A percentile compares a stretch with the other conserved stretches of the same genome.
Evolutionary conservation across 1,140 invertebrate genomes (phyloP).

Genomic region (Goniozus legneri): DNA sequence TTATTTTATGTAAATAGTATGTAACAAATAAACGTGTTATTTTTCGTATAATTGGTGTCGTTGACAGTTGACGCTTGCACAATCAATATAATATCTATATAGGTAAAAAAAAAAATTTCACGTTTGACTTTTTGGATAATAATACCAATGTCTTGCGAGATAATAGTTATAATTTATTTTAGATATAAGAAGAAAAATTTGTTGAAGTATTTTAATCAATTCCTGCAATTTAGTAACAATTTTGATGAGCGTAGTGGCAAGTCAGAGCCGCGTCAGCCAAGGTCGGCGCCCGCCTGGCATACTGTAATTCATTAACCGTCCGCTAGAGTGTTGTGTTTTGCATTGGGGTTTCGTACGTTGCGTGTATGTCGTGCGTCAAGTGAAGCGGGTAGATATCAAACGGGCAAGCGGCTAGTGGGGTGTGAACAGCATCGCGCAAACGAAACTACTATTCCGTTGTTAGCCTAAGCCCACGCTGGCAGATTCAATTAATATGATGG

Average conservation of each 20-base stretch:
- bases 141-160: too few species aligned
- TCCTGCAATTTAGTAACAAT: not conserved
- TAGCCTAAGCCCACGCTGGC: not conserved
- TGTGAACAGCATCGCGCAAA: not conserved
- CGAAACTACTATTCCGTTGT: not conserved
- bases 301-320: constrained; percentile 12
- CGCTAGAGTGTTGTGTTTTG: constrained; percentile 24
- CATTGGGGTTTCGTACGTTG: constrained; percentile 12
- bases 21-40: not conserved
- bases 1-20: constrained; percentile 4
- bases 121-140: too few species aligned
- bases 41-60: constrained; percentile 4
- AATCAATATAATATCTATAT: too few species aligned
- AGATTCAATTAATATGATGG: constrained; percentile 28
- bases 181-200: too few species aligned
- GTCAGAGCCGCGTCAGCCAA: constrained; percentile 41
- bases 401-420: not conserved
- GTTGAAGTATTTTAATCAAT: too few species aligned
- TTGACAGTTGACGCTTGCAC: constrained; percentile 4
- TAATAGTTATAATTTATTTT: too few species aligned
- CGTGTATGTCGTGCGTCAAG: constrained; percentile 17
- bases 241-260: constrained; percentile 22
- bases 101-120: too few species aligned
- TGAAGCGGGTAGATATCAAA: not conserved
- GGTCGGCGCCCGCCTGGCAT: constrained; percentile 33